Evolutionary conservation across 2,888 invertebrate species (phyloP).

Genomic region (Antheraea assamensis): DNA sequence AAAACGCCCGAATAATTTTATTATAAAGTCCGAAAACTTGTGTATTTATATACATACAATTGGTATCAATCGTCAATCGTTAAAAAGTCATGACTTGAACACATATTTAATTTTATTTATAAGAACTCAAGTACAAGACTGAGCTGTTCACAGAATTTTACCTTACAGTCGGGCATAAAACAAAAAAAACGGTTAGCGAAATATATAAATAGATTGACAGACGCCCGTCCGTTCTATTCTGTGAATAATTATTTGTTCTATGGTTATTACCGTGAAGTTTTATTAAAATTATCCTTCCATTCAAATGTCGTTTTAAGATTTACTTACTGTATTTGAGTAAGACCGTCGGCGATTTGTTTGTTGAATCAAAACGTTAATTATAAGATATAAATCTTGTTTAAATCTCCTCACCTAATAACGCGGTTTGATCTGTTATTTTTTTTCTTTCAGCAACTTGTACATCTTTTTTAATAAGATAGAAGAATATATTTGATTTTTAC

Average conservation of each 20-base stretch:
- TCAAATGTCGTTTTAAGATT: constrained; percentile 1
- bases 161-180: constrained; percentile 34
- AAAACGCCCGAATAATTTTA: neutral
- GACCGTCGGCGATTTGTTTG: neutral
- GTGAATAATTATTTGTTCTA: constrained; percentile 16
- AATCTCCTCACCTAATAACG: neutral
- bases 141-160: constrained; percentile 39
- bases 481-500: too few species aligned
- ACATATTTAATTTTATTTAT: constrained; percentile 23
- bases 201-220: constrained; percentile 19
- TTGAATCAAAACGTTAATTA: neutral
- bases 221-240: neutral
- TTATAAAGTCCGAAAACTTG: neutral
- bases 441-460: too few species aligned
- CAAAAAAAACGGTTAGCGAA: constrained; percentile 19
- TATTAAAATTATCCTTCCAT: constrained; percentile 11
- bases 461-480: too few species aligned
- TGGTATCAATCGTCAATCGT: neutral
- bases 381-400: neutral
- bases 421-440: neutral
- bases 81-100: constrained; percentile 25
- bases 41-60: too few species aligned
- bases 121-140: constrained; percentile 44
- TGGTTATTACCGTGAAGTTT: neutral
- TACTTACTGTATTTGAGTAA: neutral